phyloP scores from a whole-genome alignment of 2,888 invertebrate genomes.

The Oscheius myriophilus region DNA sequence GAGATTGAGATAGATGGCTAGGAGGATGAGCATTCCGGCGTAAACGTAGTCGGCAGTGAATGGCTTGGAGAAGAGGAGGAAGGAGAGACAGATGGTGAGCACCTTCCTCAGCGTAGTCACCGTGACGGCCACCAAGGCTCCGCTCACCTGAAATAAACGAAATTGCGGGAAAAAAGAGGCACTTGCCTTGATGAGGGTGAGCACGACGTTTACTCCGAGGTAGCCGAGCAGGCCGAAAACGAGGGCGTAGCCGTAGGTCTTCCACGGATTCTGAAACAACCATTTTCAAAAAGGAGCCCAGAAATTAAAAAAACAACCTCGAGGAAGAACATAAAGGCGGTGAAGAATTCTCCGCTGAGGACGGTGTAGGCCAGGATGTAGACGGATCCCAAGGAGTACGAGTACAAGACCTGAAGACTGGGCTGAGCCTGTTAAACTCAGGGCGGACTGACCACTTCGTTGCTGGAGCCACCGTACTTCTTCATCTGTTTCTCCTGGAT shows the following conservation, averaged over 20 bases:
- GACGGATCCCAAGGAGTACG: slow-evolving; percentile 86
- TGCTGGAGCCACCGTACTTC: slow-evolving; percentile 83
- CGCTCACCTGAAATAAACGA: slow-evolving; percentile 74
- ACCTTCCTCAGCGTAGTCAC: slow-evolving; percentile 76
- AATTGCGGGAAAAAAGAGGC: background rate
- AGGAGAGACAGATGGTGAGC: slow-evolving; percentile 89
- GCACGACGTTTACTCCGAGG: slow-evolving; percentile 89
- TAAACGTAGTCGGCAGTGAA: slow-evolving; percentile 91
- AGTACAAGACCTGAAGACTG: slow-evolving; percentile 80
- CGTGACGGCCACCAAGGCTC: slow-evolving; percentile 91
- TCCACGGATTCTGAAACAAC: slow-evolving; percentile 74
- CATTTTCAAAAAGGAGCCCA: background rate
- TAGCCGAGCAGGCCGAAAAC: slow-evolving; percentile 89
- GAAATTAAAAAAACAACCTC: slow-evolving; percentile 75
- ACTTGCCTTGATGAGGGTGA: slow-evolving; percentile 84
- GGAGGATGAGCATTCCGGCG: slow-evolving; percentile 86
- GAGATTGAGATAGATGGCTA: slow-evolving; percentile 93
- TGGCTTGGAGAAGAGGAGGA: slow-evolving; percentile 91
- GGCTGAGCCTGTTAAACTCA: too few species aligned
- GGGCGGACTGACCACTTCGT: slow-evolving; percentile 84
- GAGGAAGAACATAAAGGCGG: slow-evolving; percentile 82
- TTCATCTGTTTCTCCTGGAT: slow-evolving; percentile 95
- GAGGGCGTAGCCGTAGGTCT: slow-evolving; percentile 86
- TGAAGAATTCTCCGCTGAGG: slow-evolving; percentile 80
- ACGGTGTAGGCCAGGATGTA: slow-evolving; percentile 83